Evolutionary conservation across 2,888 invertebrate genomes (phyloP).

Genomic region (Aromia moschata): DNA sequence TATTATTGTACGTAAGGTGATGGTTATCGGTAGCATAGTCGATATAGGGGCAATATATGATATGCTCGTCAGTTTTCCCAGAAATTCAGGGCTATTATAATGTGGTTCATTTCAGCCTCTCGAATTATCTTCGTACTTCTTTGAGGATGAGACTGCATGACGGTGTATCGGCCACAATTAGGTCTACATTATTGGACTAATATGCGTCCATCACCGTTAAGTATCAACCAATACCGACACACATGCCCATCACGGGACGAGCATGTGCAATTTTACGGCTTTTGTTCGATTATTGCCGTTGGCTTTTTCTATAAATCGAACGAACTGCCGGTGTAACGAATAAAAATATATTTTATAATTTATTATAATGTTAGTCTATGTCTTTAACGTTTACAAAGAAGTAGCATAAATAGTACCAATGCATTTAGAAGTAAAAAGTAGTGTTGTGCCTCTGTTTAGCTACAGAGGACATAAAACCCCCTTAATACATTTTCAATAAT

Average conservation of each 20-base stretch:
- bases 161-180: neutral
- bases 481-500: too few relatives aligned
- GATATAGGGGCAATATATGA: neutral
- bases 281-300: neutral
- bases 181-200: slow-evolving; percentile 13
- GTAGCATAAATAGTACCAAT: too few relatives aligned
- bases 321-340: neutral
- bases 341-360: too few relatives aligned
- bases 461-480: too few relatives aligned
- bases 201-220: neutral
- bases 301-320: too few relatives aligned
- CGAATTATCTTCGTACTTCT: slow-evolving; percentile 4
- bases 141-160: slow-evolving; percentile 4
- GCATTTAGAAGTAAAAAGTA: too few relatives aligned
- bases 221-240: slow-evolving; percentile 6
- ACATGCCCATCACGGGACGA: neutral
- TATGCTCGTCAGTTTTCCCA: slow-evolving; percentile 12
- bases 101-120: neutral
- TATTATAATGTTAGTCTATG: too few relatives aligned
- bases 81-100: slow-evolving; percentile 3
- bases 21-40: neutral
- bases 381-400: too few relatives aligned
- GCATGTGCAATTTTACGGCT: slow-evolving; percentile 13
- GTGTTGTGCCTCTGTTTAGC: too few relatives aligned
- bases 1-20: neutral